A percentile compares a stretch with the other conserved stretches of the same genome.
Evolutionary conservation across 1,140 invertebrate species (phyloP).

Genomic region (Eulimnadia texana): DNA sequence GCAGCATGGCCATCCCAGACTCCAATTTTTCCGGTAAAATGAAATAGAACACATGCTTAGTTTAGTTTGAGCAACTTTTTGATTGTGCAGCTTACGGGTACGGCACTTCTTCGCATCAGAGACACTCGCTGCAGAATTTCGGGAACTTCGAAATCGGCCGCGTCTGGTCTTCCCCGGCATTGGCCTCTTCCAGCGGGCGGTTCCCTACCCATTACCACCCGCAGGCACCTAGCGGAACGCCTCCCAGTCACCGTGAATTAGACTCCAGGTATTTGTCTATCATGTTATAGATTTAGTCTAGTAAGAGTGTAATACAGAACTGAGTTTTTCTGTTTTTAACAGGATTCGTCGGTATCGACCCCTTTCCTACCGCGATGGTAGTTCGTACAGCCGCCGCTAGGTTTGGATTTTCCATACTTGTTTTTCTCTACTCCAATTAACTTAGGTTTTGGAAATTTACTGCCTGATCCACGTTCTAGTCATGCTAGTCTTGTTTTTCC

Average conservation of each 20-base stretch:
- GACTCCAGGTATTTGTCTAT: slow-evolving; percentile 8
- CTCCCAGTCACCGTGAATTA: slow-evolving; percentile 10
- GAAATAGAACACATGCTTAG: too few species aligned
- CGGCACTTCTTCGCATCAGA: background rate
- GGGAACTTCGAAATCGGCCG: slow-evolving; percentile 4
- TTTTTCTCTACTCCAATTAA: too few species aligned
- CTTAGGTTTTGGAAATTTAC: too few species aligned
- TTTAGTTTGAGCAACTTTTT: too few species aligned
- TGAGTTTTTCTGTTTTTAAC: too few species aligned
- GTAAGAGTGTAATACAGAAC: background rate
- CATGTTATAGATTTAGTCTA: background rate
- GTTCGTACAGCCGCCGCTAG: slow-evolving; percentile 12
- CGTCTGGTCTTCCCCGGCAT: slow-evolving; percentile 2
- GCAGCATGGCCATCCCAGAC: background rate
- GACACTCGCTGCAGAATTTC: background rate
- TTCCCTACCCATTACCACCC: slow-evolving; percentile 6
- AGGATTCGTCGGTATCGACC: slow-evolving; percentile 15
- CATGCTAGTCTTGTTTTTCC: background rate
- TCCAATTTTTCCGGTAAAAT: background rate
- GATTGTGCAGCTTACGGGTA: background rate
- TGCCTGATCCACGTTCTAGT: background rate
- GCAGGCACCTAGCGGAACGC: slow-evolving; percentile 7
- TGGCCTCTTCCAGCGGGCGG: slow-evolving; percentile 1
- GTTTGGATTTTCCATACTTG: too few species aligned
- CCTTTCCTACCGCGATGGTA: slow-evolving; percentile 13